Base-by-base conservation (phyloP, 2,113 vertebrate genomes). In the Astur gentilis region DNA sequence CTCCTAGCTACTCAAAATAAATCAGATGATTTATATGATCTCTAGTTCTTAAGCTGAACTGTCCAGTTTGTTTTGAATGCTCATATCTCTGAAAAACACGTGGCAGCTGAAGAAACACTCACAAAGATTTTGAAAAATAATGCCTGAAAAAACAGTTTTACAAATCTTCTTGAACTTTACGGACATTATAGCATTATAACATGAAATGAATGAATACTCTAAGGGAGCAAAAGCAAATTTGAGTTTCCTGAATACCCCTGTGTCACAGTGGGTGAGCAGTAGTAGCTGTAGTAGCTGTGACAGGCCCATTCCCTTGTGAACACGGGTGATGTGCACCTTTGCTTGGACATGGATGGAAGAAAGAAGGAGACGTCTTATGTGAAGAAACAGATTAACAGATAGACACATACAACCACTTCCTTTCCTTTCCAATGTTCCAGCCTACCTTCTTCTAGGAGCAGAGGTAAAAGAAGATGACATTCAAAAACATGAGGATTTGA, bases 221-320 rank as follows among this genome's bases (percentile, higher is more conserved):
- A 42, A 84, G 32, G 31, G 44, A 80, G 27, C 9, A 64, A 66
- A 83, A 87, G n/a, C 25, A 80, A 70, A 76, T 75, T 55, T 83
- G 45, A 32, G 5, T 73, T 62, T 87, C 16, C 29, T 19, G 42
- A 50, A 87, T 57, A 21, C 34, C 11, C 11, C 16, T 71, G 18
- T 3, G 1, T 72, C 1, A 0, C 25, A n/a, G 20, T 11, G 36
- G 23, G 20, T 82, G 23, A 71, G 16, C n/a, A 66, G n/a, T 8
- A 71, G 40, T 20, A 57, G 10, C 42, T 66, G 58, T 7, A 70
- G 52, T 16, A 55, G 10, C 42, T 66, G 52, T 77, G 81, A 66
- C 52, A 69, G 42, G 4, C 5, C 2, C 52, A 38, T 47, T 79
- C 19, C 16, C 27, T 47, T 60, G 31, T 58, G 44, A 87, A 7